These are phyloP conservation scores for Acanthosepion lycidas DNA, from an alignment of 2,888 invertebrate species.

Conservation along the genomic window DNA sequence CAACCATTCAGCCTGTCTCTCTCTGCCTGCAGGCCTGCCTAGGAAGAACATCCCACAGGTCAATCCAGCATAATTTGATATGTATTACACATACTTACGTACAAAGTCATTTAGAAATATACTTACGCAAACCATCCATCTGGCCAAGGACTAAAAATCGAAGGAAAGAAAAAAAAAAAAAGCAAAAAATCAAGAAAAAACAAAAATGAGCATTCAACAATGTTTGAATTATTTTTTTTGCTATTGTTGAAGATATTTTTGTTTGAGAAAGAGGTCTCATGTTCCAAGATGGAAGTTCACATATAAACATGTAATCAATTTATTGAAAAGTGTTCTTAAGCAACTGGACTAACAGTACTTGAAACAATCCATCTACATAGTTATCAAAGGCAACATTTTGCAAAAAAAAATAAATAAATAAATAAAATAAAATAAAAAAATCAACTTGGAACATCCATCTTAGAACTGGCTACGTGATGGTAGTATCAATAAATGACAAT, in stretches of 20 bases:
- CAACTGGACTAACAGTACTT: too few relatives aligned
- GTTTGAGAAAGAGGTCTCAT: slow-evolving; percentile 41
- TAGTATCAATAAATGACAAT: too few relatives aligned
- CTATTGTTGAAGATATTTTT: slow-evolving; percentile 15
- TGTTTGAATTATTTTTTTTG: slow-evolving; percentile 39
- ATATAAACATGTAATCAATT: background rate
- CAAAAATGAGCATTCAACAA: slow-evolving; percentile 42
- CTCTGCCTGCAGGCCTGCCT: slow-evolving; percentile 21
- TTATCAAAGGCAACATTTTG: background rate
- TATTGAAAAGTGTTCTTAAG: too few relatives aligned
- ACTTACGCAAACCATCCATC: slow-evolving; percentile 46
- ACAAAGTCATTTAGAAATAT: slow-evolving; percentile 41
- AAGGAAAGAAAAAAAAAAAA: slow-evolving; percentile 38
- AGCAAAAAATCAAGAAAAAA: slow-evolving; percentile 24
- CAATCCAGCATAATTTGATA: background rate
- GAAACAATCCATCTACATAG: background rate
- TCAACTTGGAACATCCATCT: background rate
- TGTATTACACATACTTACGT: slow-evolving; percentile 33
- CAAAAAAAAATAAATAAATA: background rate
- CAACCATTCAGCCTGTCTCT: slow-evolving; percentile 2
- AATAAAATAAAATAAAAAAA: background rate
- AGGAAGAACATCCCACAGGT: background rate
- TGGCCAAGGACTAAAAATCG: slow-evolving; percentile 36
- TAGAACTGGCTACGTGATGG: background rate
- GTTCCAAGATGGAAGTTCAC: background rate